Base-by-base conservation (phyloP, 53 echinoderm and acorn worm genomes). In the Zoroaster sp. region DNA sequence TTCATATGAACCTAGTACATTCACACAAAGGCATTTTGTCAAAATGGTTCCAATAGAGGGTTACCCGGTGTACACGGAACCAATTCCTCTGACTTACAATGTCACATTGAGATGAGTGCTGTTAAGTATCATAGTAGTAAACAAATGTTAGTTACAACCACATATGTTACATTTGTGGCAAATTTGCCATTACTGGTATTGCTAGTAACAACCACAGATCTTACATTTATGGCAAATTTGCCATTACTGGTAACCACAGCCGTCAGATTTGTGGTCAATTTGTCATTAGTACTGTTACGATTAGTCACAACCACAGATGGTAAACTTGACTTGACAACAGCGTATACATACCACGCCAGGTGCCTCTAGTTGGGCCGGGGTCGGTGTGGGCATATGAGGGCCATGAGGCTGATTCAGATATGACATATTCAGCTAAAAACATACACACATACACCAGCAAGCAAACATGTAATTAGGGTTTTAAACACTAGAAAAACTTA, bases 271-370 rank as follows among this genome's bases (percentile, higher is more conserved):
- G 9, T 3, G 28, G 63, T 59, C 63, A 59, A 59, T 8, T 8
- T 59, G 63, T 59, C 28, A 59, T n/a, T n/a, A n/a, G n/a, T n/a
- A n/a, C 28, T 59, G 63, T 35, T 3, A 36, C 2, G n/a, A 33
- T 37, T 71, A 34, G 45, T 76, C 76, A 44, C 45, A 42, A 31
- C 31, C 4, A 45, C 15, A 39, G 37, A 23, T 20, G 45, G 15
- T 17, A 76, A 23, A 31, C 18, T 31, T 23, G 45, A 33, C 63
- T 25, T 0, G 7, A 28, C 63, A 59, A 2, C 10, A 1, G n/a
- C n/a, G 7, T 21, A 65, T 72, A 89, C 90, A 35, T 89, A 89
- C 90, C 90, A 89, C 65, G 30, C 90, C 90, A 20, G 90, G 90
- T 6, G 81, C 40, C 20, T 89, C 90, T 2, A 82, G 59, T 73